A percentile compares a stretch with the other conserved stretches of the same genome.
phyloP scores from a whole-genome alignment of 1,140 invertebrate genomes.

The Danaus melanippus region DNA sequence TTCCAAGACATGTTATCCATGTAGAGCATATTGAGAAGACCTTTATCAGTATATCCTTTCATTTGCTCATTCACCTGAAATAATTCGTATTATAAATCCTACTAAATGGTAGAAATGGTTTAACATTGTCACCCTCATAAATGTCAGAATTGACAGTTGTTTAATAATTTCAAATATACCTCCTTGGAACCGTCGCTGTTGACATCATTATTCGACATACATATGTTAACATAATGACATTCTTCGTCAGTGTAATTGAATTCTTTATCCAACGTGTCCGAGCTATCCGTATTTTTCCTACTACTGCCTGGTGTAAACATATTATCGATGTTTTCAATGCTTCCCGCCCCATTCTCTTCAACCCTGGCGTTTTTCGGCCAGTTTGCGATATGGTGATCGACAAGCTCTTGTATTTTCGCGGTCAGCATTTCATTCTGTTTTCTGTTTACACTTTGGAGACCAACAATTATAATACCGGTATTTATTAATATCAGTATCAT shows the following conservation, averaged over 20 bases:
- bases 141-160: slow-evolving; percentile 11
- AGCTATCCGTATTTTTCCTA: slow-evolving; percentile 59
- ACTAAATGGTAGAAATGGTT: slow-evolving; percentile 13
- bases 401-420: slow-evolving; percentile 57
- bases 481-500: slow-evolving; percentile 77
- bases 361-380: slow-evolving; percentile 41
- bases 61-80: slow-evolving; percentile 27
- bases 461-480: slow-evolving; percentile 66
- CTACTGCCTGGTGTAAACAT: slow-evolving; percentile 47
- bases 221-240: slow-evolving; percentile 36
- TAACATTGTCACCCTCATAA: background rate
- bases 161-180: slow-evolving; percentile 24
- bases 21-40: slow-evolving; percentile 48
- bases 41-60: slow-evolving; percentile 38
- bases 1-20: slow-evolving; percentile 62
- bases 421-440: slow-evolving; percentile 56
- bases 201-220: slow-evolving; percentile 28
- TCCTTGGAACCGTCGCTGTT: slow-evolving; percentile 38
- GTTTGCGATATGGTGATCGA: slow-evolving; percentile 55
- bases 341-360: slow-evolving; percentile 24
- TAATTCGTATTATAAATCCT: slow-evolving; percentile 10
- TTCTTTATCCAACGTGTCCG: slow-evolving; percentile 59
- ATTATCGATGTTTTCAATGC: slow-evolving; percentile 48
- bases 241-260: slow-evolving; percentile 54
- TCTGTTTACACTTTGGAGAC: slow-evolving; percentile 53